Conservation (phyloP, 2,888 invertebrate species). For the Philereme vetulata region DNA sequence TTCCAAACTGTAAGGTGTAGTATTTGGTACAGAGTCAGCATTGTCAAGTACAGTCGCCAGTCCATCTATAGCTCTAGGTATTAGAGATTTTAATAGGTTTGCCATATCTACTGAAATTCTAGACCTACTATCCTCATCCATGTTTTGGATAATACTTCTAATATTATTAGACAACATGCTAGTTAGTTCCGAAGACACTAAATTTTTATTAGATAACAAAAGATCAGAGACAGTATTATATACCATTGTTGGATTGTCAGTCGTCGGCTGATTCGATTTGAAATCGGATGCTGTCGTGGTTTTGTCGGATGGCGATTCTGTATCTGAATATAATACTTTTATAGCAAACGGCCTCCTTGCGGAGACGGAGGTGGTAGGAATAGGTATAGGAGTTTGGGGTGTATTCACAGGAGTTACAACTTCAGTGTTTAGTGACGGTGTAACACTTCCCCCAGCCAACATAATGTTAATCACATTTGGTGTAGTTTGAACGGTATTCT, state of each 20-base stretch:
- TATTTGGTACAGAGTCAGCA: conserved; percentile 64
- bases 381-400: conserved; percentile 54
- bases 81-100: conserved; percentile 77
- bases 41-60: conserved; percentile 61
- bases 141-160: conserved; percentile 70
- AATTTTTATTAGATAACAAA: conserved; percentile 74
- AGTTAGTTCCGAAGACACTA: conserved; percentile 80
- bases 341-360: conserved; percentile 80
- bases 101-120: conserved; percentile 81
- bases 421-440: conserved; percentile 67
- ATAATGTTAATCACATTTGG: conserved; percentile 79
- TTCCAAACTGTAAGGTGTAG: conserved; percentile 79
- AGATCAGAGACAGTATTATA: conserved; percentile 79
- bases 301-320: conserved; percentile 72
- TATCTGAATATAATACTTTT: conserved; percentile 76
- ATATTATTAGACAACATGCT: conserved; percentile 81
- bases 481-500: conserved; percentile 72
- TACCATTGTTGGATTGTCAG: conserved; percentile 77
- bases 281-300: conserved; percentile 66
- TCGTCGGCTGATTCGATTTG: conserved; percentile 67
- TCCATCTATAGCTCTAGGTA: conserved; percentile 75
- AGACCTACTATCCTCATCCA: conserved; percentile 74
- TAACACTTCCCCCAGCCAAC: conserved; percentile 70
- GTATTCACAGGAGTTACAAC: conserved; percentile 63
- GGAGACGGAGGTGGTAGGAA: conserved; percentile 69